phyloP scores from a whole-genome alignment of 2,113 vertebrate species.

The Corvus hawaiiensis region DNA sequence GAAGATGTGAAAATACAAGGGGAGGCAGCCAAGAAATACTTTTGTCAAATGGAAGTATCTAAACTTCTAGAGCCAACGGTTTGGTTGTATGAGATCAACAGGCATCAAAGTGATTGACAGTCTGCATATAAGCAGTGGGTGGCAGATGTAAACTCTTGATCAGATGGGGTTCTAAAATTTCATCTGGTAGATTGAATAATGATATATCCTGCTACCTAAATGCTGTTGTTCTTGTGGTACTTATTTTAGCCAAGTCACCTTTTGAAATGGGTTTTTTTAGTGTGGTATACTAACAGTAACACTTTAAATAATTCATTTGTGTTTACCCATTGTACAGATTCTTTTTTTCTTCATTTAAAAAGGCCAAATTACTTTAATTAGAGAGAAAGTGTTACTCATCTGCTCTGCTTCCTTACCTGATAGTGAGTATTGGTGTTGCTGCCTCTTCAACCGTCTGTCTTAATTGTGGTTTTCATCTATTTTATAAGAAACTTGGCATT shows the following conservation, averaged over 20 bases:
- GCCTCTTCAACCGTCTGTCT: background rate
- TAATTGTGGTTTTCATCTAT: background rate
- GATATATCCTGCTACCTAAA: background rate
- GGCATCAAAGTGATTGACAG: background rate
- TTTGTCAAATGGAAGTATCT: background rate
- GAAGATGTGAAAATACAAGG: background rate
- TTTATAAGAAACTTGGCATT: background rate
- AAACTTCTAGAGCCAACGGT: background rate
- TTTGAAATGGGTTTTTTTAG: background rate
- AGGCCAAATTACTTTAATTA: background rate
- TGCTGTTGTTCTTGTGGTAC: background rate
- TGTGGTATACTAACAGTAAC: background rate
- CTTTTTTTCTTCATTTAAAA: background rate
- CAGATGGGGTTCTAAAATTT: background rate
- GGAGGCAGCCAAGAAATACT: background rate
- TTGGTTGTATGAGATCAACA: background rate
- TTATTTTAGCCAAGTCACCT: background rate
- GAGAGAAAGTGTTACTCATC: background rate
- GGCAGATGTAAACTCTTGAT: background rate
- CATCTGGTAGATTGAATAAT: background rate
- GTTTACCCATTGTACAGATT: background rate
- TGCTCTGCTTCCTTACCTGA: background rate
- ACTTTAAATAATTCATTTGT: background rate
- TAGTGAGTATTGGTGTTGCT: background rate
- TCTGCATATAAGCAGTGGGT: background rate